These are phyloP conservation scores for Anguilla rostrata DNA, from an alignment of 2,113 vertebrate species.

Conservation along the genomic window DNA sequence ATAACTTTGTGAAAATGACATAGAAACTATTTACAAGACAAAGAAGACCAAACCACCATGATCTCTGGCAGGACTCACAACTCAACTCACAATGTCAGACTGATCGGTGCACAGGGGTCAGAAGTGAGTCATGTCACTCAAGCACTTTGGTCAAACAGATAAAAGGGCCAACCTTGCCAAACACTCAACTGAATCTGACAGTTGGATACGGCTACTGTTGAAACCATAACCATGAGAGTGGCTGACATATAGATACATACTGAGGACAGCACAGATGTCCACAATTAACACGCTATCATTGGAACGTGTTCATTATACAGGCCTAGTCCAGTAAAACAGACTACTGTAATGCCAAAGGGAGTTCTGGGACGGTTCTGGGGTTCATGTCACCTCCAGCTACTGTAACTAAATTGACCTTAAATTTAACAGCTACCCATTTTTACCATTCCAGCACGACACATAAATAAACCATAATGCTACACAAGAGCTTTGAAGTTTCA, in stretches of 20 bases:
- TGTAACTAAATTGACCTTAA: not conserved
- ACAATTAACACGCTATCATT: not conserved
- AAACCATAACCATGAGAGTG: not conserved
- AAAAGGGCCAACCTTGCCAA: not conserved
- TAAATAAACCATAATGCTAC: not conserved
- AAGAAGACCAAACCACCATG: not conserved
- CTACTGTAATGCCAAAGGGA: not conserved
- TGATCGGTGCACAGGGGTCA: not conserved
- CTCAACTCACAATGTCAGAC: not conserved
- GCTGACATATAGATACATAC: not conserved
- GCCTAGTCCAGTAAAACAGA: not conserved
- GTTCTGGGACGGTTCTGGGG: not conserved
- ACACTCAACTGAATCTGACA: not conserved
- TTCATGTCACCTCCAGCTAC: not conserved
- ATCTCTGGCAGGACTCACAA: not conserved
- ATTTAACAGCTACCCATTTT: not conserved
- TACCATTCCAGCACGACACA: not conserved
- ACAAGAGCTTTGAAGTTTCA: not conserved
- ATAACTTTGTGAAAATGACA: not conserved
- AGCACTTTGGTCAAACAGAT: not conserved
- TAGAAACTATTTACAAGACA: not conserved
- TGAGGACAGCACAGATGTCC: not conserved
- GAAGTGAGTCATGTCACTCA: not conserved
- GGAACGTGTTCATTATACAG: not conserved
- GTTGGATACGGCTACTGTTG: not conserved